Base-by-base conservation (phyloP, 1,140 invertebrate species). In the Pentalonia nigronervosa region DNA sequence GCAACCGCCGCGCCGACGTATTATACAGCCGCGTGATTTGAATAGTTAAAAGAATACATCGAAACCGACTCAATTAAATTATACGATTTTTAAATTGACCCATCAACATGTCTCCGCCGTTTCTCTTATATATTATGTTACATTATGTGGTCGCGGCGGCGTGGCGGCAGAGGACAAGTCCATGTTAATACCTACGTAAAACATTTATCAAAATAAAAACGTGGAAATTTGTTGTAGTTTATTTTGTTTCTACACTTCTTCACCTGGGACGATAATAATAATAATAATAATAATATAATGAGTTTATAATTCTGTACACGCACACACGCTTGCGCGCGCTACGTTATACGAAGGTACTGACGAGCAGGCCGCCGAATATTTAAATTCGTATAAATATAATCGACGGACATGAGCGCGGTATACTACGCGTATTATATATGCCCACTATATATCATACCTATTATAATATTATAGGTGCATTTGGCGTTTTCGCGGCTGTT, bases 41-140 rank as follows among this genome's bases (percentile, higher is more conserved):
- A 93, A 93, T 84, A 84, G 91, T 86, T 53, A 56, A 93, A 93
- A 67, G 41, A 93, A 48, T 90, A 93, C 91, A 93, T 93, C 81
- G 91, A 93, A 93, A 93, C 91, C 91, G 81, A 93, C 91, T 93
- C 91, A 93, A 93, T 93, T 93, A 93, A 93, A 93, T 93, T 93
- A 93, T 93, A 93, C 81, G 34, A 93, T 84, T 93, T 93, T 93
- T 86, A 84, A 93, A 93, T 93, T 93, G 76, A 93, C 91, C 91
- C 91, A 93, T 93, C 91, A 93, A 84, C 91, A 50, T 53, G 91
- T 93, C 91, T 67, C 36, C 36, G 53, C 36, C 89, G 53, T 36
- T 90, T 90, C 53, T 67, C 25, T 90, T 90, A 41, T 60, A 86
- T 23, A 60, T 41, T 45, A 56, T 60, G 34, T 41, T 67, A 47